Evolutionary conservation across 2,888 invertebrate genomes (phyloP), one percentile per base, ranked within the genome.

Genomic region (Noctua pronuba): DNA sequence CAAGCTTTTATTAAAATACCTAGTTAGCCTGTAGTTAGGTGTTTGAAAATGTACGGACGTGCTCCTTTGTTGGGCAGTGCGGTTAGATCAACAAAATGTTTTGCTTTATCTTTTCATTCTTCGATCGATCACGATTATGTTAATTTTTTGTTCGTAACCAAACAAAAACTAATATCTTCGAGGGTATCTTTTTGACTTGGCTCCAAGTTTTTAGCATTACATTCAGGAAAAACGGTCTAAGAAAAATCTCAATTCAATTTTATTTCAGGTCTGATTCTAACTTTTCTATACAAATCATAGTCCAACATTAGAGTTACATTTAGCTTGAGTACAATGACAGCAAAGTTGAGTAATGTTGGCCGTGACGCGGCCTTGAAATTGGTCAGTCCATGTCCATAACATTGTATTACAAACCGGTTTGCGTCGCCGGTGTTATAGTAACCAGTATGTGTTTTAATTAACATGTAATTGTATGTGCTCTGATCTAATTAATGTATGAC

Each of bases 321-420:
- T 55, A 64, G 35, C 28, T 41, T 4, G 64, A 75, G 60, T 75
- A 75, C 75, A 84, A 75, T 75, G 81, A 77, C 72, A 71, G 77
- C 41, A 55, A 79, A 28, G n/a, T 75, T 73, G 28, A 52, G 66
- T 75, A 66, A 65, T 64, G 62, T 60, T 75, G 77, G 64, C 72
- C 73, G 58, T 66, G 73, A 44, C 28, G 46, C 38, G 82, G 64
- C 85, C 82, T 84, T 84, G 75, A 78, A 49, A 73, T 75, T 73
- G 38, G 78, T 65, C 55, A 41, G 60, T 55, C 68, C 66, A 71
- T 21, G 75, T 68, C 18, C 64, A 64, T 71, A 71, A 78, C 81
- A 73, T 75, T 75, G 75, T 76, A 52, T 41, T 81, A 60, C 58
- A 71, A 81, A 87, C 87, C 77, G 78, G 88, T 88, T 83, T 28